Evolutionary conservation across 1,140 invertebrate genomes (phyloP), one percentile per base, ranked within the genome.

Genomic region (Neocloeon triangulifer): DNA sequence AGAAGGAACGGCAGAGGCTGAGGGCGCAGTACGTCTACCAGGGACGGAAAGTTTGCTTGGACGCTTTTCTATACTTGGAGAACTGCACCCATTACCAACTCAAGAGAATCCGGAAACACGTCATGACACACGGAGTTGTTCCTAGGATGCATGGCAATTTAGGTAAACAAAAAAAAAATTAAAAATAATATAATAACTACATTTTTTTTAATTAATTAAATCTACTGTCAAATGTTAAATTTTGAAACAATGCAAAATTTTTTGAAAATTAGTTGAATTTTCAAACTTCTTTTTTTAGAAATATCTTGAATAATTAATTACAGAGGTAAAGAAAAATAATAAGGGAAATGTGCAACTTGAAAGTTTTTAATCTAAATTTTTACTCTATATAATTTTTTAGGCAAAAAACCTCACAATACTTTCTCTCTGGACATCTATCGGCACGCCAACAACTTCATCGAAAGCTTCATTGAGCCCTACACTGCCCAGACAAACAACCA

Each of bases 341-440:
- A n/a, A n/a, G n/a, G n/a, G n/a, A n/a, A n/a, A n/a, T n/a, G n/a
- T n/a, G n/a, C n/a, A n/a, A n/a, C n/a, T n/a, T n/a, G n/a, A n/a
- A n/a, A n/a, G n/a, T n/a, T n/a, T n/a, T n/a, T n/a, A n/a, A n/a
- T n/a, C n/a, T n/a, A n/a, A n/a, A n/a, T n/a, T n/a, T n/a, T n/a
- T n/a, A n/a, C n/a, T n/a, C n/a, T n/a, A n/a, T n/a, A n/a, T n/a
- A n/a, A n/a, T n/a, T n/a, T n/a, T n/a, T n/a, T n/a, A n/a, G n/a
- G n/a, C n/a, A 77, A 78, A 53, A 66, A 73, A 43, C 73, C 73
- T n/a, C 73, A 77, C 40, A 80, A 80, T 46, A 74, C 73, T 2
- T 76, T 78, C 43, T 72, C 73, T 5, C 50, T 78, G 15, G 69
- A 77, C 43, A 76, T 73, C 35, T 78, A 78, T 41, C 64, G 71